Evolutionary conservation across 53 echinoderm and acorn worm species (phyloP), one percentile per base, ranked within the genome.

Genomic region (Echinometra lucunter): DNA sequence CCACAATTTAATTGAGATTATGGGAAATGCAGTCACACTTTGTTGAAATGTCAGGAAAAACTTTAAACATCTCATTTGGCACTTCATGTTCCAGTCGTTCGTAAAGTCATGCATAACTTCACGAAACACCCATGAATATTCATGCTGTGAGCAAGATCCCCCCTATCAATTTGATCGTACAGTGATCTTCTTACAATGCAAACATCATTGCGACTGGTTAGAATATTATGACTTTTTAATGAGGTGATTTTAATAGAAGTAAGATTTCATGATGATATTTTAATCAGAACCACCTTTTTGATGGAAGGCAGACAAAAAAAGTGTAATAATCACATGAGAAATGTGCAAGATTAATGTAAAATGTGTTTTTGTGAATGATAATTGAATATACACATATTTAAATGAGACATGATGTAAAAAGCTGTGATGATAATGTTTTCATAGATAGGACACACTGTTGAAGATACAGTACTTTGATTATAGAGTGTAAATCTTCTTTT

Each of bases 381-480:
- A n/a, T 12, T 53, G 40, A 27, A 49, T 85, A 85, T 81, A 81
- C 19, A 27, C 85, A 85, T 85, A 30, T 85, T 49, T 85, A 13
- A 85, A 47, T 49, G 49, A 30, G 12, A n/a, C 27, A 85, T 32
- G 11, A 85, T 85, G 49, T 49, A 23, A 17, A 49, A 49, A 85
- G 49, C 13, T 78, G 38, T 78, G 23, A 40, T 19, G 6, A 40
- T 78, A 23, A 38, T 42, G n/a, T 66, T 81, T 44, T 38, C 81
- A 44, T 81, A 81, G 81, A 81, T 40, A 47, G 49, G 53, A 49
- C 30, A 49, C n/a, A 53, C 81, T 23, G 44, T 18, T 81, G 27
- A n/a, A 85, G 49, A 85, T 85, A 49, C 85, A 85, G 85, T 85
- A 85, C 85, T 85, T 85, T 49, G n/a, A 85, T 45, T 85, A 85